Evolutionary conservation across 2,888 invertebrate species (phyloP).

Genomic region (Idaea aversata): DNA sequence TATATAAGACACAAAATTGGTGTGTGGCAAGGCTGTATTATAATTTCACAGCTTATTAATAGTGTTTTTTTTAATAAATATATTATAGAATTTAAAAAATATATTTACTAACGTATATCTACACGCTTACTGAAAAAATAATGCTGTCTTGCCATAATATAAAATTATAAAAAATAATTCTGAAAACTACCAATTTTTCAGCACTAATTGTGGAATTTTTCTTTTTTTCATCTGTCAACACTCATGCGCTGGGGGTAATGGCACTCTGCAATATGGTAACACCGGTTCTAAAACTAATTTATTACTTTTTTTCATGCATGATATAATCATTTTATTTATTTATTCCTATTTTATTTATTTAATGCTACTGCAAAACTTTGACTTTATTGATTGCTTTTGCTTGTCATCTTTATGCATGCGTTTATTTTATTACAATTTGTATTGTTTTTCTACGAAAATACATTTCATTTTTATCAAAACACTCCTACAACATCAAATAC

Average conservation of each 20-base stretch:
- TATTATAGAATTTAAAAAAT: conserved; percentile 9
- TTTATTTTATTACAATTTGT: conserved; percentile 3
- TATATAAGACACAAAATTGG: not conserved
- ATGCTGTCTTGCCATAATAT: conserved; percentile 59
- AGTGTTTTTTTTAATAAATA: conserved; percentile 19
- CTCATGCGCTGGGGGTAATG: conserved; percentile 75
- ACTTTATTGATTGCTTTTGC: conserved; percentile 19
- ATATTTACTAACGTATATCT: conserved; percentile 32
- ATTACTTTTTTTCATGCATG: conserved; percentile 30
- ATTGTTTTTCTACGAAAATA: not conserved
- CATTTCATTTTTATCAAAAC: too few relatives aligned
- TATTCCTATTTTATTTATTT: conserved; percentile 24
- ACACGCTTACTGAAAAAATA: conserved; percentile 40
- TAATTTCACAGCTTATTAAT: conserved; percentile 29
- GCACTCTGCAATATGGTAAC: conserved; percentile 79
- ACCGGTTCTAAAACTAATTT: conserved; percentile 69
- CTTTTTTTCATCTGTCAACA: conserved; percentile 76
- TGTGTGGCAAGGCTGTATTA: conserved; percentile 66
- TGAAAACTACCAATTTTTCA: conserved; percentile 41
- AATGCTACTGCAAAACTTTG: conserved; percentile 20
- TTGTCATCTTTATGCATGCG: conserved; percentile 24
- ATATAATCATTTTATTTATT: conserved; percentile 41
- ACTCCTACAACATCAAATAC: too few relatives aligned
- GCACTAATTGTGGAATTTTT: conserved; percentile 68
- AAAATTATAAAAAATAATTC: conserved; percentile 21